phyloP scores from a whole-genome alignment of 2,888 invertebrate genomes.

The Antheraea yamamai region DNA sequence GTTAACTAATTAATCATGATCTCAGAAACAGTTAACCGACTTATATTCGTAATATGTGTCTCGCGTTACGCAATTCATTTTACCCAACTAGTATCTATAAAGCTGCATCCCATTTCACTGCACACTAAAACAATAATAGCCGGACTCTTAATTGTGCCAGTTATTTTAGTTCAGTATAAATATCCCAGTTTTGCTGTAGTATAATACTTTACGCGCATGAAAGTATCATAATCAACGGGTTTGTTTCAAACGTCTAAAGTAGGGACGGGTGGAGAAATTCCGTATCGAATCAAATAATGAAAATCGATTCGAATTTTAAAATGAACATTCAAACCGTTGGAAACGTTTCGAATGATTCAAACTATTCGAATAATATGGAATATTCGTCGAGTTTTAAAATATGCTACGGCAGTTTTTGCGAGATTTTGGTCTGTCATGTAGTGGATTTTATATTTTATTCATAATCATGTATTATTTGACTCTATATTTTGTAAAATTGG shows the following conservation, averaged over 20 bases:
- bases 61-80: conserved; percentile 11
- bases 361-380: too few relatives aligned
- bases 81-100: conserved; percentile 26
- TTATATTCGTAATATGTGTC: neutral
- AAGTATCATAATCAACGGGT: conserved; percentile 8
- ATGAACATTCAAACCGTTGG: too few relatives aligned
- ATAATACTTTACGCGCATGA: conserved; percentile 14
- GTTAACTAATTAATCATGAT: neutral
- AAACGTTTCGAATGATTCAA: too few relatives aligned
- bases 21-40: neutral
- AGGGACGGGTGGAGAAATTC: too few relatives aligned
- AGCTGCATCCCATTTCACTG: conserved; percentile 42
- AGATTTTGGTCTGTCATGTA: too few relatives aligned
- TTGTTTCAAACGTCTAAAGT: neutral
- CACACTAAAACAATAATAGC: conserved; percentile 43
- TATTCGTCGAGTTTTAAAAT: too few relatives aligned
- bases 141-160: conserved; percentile 40
- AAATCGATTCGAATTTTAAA: neutral
- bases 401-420: too few relatives aligned
- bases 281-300: too few relatives aligned
- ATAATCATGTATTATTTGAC: too few relatives aligned
- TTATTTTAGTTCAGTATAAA: conserved; percentile 40
- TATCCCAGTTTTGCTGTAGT: conserved; percentile 21
- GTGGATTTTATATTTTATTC: too few relatives aligned
- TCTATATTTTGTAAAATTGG: too few relatives aligned